Percentiles rank a stretch among this genome's conserved stretches.
Evolutionary conservation across 2,113 vertebrate species (phyloP).

Genomic region (Antigone vipio): DNA sequence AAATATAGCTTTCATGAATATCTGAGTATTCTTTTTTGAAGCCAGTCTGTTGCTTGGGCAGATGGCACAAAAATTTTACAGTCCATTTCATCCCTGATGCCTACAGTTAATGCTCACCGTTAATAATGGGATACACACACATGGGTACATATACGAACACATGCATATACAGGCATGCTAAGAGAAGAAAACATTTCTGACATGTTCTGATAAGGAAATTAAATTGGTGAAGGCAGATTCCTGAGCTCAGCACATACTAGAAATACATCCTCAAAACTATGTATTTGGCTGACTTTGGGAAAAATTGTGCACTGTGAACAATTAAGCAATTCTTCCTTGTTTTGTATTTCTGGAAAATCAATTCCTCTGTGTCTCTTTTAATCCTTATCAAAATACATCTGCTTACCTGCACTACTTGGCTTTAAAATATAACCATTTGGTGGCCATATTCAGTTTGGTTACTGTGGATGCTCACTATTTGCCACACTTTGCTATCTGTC

Average conservation of each 20-base stretch:
- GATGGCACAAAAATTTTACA: neutral
- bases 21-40: neutral
- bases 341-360: neutral
- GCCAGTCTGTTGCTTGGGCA: neutral
- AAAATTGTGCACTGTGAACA: neutral
- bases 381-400: neutral
- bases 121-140: neutral
- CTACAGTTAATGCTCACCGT: neutral
- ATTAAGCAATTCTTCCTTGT: neutral
- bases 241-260: neutral
- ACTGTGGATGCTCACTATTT: neutral
- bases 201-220: neutral
- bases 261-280: neutral
- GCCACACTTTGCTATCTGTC: neutral
- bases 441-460: neutral
- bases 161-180: neutral
- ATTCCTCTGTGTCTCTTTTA: neutral
- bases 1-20: neutral
- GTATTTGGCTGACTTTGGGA: neutral
- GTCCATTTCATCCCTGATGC: neutral
- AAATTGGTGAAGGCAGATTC: neutral
- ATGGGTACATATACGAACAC: neutral
- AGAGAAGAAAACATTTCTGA: neutral
- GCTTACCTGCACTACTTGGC: neutral
- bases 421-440: neutral